Percentiles rank a stretch among this genome's conserved stretches.
phyloP scores from a whole-genome alignment of 2,113 vertebrate genomes.

The Anguilla rostrata region DNA sequence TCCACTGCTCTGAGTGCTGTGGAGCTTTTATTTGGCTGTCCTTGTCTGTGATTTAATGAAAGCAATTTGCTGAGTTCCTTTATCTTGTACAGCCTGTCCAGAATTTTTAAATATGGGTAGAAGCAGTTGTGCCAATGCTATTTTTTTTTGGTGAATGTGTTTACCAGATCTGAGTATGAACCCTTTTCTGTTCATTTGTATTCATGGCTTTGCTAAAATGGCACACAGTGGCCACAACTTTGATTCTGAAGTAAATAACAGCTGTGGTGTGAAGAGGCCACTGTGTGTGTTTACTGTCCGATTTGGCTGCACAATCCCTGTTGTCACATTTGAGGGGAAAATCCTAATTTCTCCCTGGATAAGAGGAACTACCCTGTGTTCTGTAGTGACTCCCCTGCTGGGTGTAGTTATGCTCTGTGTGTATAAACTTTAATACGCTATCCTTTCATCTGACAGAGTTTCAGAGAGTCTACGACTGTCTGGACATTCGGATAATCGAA shows the following conservation, averaged over 20 bases:
- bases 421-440: constrained; percentile 3
- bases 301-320: not conserved
- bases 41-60: too few species aligned
- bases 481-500: constrained; percentile 81
- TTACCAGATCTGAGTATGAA: too few species aligned
- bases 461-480: constrained; percentile 85
- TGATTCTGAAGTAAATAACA: not conserved
- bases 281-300: not conserved
- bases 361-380: not conserved
- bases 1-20: too few species aligned
- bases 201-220: too few species aligned
- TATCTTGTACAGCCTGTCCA: too few species aligned
- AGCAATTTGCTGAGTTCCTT: too few species aligned
- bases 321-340: not conserved
- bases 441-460: constrained; percentile 75
- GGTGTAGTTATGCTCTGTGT: not conserved
- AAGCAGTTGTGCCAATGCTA: too few species aligned
- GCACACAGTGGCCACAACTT: too few species aligned
- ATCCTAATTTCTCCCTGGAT: not conserved
- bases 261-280: not conserved
- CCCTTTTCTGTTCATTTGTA: too few species aligned
- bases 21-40: too few species aligned
- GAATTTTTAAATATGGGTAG: too few species aligned
- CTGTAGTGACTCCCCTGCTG: not conserved
- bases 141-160: too few species aligned